Percentiles rank a stretch among this genome's conserved stretches.
These are phyloP conservation scores for Rhinatrema bivittatum DNA, from an alignment of 2,797 vertebrate genomes.

Conservation along the genomic window DNA sequence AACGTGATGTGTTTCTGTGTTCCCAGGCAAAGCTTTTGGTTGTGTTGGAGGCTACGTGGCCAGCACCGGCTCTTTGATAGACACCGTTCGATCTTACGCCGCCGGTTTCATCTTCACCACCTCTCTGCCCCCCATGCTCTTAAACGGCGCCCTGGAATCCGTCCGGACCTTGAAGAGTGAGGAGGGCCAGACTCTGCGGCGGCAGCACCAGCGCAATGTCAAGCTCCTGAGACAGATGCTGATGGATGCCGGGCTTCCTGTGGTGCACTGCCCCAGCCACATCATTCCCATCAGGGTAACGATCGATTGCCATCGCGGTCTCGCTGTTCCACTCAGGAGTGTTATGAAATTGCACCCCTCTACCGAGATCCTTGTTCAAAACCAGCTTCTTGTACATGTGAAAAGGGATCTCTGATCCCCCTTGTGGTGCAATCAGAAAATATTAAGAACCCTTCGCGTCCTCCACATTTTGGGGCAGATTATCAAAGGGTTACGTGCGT, in stretches of 20 bases:
- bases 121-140: slow-evolving; percentile 87
- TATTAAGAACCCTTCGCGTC: no score
- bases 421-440: no score
- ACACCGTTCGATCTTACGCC: slow-evolving; percentile 65
- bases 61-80: slow-evolving; percentile 59
- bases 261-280: slow-evolving; percentile 93
- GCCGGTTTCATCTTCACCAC: slow-evolving; percentile 76
- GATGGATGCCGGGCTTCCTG: slow-evolving; percentile 88
- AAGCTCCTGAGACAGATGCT: slow-evolving; percentile 92
- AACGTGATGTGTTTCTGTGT: not conserved
- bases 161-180: slow-evolving; percentile 77
- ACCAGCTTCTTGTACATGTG: no score
- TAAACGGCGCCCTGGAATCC: slow-evolving; percentile 80
- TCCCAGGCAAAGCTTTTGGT: slow-evolving; percentile 67
- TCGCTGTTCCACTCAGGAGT: no score
- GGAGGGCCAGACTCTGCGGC: slow-evolving; percentile 73
- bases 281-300: slow-evolving; percentile 89
- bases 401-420: no score
- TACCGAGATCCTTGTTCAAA: no score
- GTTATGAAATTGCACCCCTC: no score
- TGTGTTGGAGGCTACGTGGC: slow-evolving; percentile 73
- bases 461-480: no score
- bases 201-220: slow-evolving; percentile 90
- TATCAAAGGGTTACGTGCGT: no score
- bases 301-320: no score